These are phyloP conservation scores for Oenanthe oenanthe DNA, from an alignment of 2,113 vertebrate species.

Conservation along the genomic window DNA sequence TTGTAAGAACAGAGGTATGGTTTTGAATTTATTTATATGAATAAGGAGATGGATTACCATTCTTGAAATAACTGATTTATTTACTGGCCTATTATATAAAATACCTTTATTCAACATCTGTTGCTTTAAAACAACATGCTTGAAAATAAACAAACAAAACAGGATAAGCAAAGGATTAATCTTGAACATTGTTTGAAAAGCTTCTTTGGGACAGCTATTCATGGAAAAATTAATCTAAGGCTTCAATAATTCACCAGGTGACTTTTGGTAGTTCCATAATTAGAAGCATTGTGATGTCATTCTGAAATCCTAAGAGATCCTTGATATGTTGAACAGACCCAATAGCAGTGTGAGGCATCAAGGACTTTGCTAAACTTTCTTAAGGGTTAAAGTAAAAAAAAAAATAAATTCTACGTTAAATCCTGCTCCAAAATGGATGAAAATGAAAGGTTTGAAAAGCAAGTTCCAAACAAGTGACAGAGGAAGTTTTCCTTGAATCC, in stretches of 20 bases:
- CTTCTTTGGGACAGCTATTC: neutral
- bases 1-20: neutral
- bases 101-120: neutral
- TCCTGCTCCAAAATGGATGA: neutral
- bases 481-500: neutral
- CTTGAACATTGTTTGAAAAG: neutral
- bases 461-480: neutral
- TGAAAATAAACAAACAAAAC: neutral
- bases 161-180: neutral
- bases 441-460: neutral
- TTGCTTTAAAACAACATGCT: neutral
- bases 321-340: neutral
- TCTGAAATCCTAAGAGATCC: neutral
- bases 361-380: neutral
- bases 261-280: neutral
- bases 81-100: neutral
- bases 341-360: neutral
- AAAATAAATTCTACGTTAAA: neutral
- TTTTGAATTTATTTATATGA: neutral
- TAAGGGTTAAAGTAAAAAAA: neutral
- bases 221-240: neutral
- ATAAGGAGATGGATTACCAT: neutral
- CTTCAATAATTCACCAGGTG: neutral
- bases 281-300: neutral
- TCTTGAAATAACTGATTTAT: neutral